Conservation (phyloP, 2,797 vertebrate genomes). For the Nyctalus aviator region DNA sequence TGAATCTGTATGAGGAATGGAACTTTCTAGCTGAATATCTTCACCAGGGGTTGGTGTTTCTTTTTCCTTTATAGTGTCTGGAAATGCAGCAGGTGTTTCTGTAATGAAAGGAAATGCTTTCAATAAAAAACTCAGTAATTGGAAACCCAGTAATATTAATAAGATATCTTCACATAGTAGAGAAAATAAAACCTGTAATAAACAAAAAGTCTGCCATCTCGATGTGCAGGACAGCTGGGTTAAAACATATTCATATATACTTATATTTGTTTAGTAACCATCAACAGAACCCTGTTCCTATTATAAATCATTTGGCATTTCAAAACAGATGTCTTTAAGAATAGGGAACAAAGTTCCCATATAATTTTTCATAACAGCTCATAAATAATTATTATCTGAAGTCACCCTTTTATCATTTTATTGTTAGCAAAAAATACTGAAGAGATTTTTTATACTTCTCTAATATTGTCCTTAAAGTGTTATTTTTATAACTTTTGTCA, state of each 20-base stretch:
- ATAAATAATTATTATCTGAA: background rate
- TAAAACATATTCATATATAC: background rate
- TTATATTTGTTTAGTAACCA: background rate
- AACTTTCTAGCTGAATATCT: slow-evolving; percentile 89
- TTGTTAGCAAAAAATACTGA: background rate
- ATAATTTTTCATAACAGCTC: background rate
- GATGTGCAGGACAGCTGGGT: background rate
- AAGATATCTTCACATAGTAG: background rate
- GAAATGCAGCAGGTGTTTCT: slow-evolving; percentile 92
- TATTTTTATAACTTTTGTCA: background rate
- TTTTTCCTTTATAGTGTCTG: slow-evolving; percentile 91
- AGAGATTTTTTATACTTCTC: background rate
- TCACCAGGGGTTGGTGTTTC: slow-evolving; percentile 88
- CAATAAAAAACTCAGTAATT: slow-evolving; percentile 57
- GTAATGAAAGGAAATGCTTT: slow-evolving; percentile 76
- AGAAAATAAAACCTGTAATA: background rate
- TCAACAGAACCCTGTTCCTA: background rate
- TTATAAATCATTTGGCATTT: background rate
- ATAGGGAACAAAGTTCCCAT: background rate
- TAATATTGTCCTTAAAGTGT: slow-evolving; percentile 12
- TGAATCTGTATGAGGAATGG: slow-evolving; percentile 94
- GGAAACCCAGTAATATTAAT: background rate
- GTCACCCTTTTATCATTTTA: background rate
- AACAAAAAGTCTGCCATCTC: background rate
- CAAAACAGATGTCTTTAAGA: background rate